Conservation (phyloP, 2,113 vertebrate species). For the Perccottus glenii region DNA sequence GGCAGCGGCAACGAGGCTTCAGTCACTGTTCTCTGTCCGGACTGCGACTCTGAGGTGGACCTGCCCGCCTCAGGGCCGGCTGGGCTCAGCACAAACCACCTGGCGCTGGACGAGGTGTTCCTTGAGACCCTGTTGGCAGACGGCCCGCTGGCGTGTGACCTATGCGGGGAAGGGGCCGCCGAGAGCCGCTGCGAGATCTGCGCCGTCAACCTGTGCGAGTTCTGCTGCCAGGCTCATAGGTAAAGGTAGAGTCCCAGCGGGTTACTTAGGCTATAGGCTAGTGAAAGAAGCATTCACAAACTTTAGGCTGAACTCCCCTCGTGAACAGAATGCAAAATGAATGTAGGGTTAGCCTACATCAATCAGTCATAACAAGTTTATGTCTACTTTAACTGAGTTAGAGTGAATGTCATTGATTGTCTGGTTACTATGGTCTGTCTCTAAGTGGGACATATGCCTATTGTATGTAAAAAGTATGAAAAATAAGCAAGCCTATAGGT, state of each 20-base stretch:
- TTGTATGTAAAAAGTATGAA: too few relatives aligned
- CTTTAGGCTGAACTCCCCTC: neutral
- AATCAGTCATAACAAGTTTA: too few relatives aligned
- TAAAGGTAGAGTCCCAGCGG: slow-evolving; percentile 46
- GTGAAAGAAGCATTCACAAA: neutral
- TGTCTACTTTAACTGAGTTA: too few relatives aligned
- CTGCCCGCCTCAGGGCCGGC: slow-evolving; percentile 82
- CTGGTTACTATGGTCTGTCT: too few relatives aligned
- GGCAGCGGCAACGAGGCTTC: neutral
- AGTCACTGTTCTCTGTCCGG: slow-evolving; percentile 82
- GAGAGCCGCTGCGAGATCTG: slow-evolving; percentile 88
- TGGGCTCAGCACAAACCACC: slow-evolving; percentile 83
- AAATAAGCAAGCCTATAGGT: too few relatives aligned
- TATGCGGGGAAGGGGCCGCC: slow-evolving; percentile 85
- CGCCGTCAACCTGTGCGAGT: slow-evolving; percentile 85
- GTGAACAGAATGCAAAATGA: too few relatives aligned
- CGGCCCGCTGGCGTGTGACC: slow-evolving; percentile 82
- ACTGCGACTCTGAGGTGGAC: slow-evolving; percentile 87
- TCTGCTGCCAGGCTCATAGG: slow-evolving; percentile 95
- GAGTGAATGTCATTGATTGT: too few relatives aligned
- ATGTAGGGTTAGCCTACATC: too few relatives aligned
- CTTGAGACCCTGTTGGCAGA: slow-evolving; percentile 77
- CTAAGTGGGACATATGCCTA: too few relatives aligned
- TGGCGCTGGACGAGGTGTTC: slow-evolving; percentile 86
- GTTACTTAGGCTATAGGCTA: neutral